Evolutionary conservation across 2,888 invertebrate species (phyloP).

Genomic region (Leptinotarsa haldemani): DNA sequence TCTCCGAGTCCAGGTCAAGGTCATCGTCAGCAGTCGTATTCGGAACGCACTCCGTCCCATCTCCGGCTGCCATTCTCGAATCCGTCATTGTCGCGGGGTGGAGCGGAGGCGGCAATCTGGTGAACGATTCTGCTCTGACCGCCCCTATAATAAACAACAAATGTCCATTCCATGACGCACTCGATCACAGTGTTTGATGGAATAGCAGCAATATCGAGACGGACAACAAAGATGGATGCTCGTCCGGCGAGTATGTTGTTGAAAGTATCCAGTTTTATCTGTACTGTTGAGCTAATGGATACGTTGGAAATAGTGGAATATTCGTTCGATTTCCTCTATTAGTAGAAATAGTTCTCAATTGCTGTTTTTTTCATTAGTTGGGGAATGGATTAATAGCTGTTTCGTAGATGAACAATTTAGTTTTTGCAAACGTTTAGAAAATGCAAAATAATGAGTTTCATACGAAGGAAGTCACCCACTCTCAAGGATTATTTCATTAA

Average conservation of each 20-base stretch:
- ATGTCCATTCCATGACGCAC: conserved; percentile 35
- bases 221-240: conserved; percentile 22
- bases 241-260: neutral
- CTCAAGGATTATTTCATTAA: too few species aligned
- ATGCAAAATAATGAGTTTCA: too few species aligned
- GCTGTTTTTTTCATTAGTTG: too few species aligned
- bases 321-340: too few species aligned
- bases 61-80: conserved; percentile 55
- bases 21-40: conserved; percentile 57
- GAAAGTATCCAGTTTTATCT: neutral
- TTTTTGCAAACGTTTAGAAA: too few species aligned
- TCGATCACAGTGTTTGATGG: conserved; percentile 36
- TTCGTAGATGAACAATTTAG: too few species aligned
- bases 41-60: conserved; percentile 62
- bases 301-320: too few species aligned
- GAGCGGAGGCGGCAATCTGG: conserved; percentile 64
- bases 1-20: conserved; percentile 52
- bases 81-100: conserved; percentile 63
- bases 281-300: neutral
- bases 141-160: conserved; percentile 61
- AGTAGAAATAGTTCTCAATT: too few species aligned
- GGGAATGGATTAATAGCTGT: too few species aligned
- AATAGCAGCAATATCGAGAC: conserved; percentile 21
- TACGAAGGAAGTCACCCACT: too few species aligned
- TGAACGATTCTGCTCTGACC: conserved; percentile 67